Evolutionary conservation across 1,140 invertebrate genomes (phyloP).

Genomic region (Phymastichus coffea): DNA sequence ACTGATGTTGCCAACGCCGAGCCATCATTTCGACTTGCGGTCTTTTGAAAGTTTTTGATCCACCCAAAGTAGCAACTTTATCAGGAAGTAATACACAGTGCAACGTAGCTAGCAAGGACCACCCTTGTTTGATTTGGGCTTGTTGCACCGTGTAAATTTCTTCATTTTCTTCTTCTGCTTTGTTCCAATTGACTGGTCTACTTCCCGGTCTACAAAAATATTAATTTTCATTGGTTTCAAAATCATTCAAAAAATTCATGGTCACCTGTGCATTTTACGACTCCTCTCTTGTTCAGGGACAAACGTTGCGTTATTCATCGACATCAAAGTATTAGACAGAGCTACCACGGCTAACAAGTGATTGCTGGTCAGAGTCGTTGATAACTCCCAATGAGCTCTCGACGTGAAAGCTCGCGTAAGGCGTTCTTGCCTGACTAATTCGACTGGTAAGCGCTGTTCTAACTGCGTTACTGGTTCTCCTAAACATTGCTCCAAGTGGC

Average conservation of each 20-base stretch:
- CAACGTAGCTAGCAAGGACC: slow-evolving; percentile 92
- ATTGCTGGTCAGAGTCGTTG: slow-evolving; percentile 91
- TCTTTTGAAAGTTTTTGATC: slow-evolving; percentile 81
- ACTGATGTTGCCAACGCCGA: slow-evolving; percentile 96
- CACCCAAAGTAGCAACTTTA: slow-evolving; percentile 70
- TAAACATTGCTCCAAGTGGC: slow-evolving; percentile 52
- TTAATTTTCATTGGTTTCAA: too few relatives aligned
- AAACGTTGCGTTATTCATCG: slow-evolving; percentile 95
- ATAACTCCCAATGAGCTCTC: slow-evolving; percentile 92
- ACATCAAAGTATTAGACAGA: slow-evolving; percentile 95
- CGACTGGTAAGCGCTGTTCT: slow-evolving; percentile 69
- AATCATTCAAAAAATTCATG: neutral
- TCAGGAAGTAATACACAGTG: slow-evolving; percentile 96
- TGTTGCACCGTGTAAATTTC: slow-evolving; percentile 82
- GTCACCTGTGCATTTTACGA: slow-evolving; percentile 69
- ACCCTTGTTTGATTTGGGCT: slow-evolving; percentile 92
- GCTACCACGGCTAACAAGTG: slow-evolving; percentile 93
- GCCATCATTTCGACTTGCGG: slow-evolving; percentile 97
- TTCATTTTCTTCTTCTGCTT: slow-evolving; percentile 76
- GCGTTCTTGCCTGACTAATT: slow-evolving; percentile 73
- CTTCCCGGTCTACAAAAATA: slow-evolving; percentile 44
- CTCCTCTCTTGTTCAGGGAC: slow-evolving; percentile 80
- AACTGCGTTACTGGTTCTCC: slow-evolving; percentile 53
- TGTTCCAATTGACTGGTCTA: slow-evolving; percentile 62
- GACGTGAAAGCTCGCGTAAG: slow-evolving; percentile 81